Conservation (phyloP, 2,113 vertebrate genomes). For the Capra hircus region DNA sequence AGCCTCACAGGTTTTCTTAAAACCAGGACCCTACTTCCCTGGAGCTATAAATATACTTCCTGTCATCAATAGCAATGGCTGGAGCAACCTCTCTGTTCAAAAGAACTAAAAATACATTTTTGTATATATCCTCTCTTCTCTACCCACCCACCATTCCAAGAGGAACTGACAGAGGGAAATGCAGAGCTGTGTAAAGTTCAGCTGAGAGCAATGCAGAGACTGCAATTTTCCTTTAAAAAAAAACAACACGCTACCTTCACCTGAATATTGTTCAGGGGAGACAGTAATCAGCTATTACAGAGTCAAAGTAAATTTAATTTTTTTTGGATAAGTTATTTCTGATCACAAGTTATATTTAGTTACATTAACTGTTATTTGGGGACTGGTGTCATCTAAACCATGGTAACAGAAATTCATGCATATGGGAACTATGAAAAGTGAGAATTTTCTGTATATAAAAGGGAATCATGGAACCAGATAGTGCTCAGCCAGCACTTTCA, state of each 20-base stretch:
- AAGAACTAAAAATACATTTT: constrained; percentile 71
- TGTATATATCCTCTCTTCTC: constrained; percentile 60
- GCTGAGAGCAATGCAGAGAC: neutral
- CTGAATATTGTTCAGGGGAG: neutral
- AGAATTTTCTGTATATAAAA: constrained; percentile 15
- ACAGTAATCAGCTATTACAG: neutral
- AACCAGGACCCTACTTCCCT: constrained; percentile 18
- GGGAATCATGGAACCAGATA: neutral
- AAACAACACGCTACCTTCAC: neutral
- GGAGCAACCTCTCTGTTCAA: constrained; percentile 57
- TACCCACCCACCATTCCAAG: constrained; percentile 53
- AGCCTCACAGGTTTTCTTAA: constrained; percentile 40
- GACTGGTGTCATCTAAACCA: neutral
- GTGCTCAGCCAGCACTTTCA: neutral
- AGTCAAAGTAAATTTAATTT: neutral
- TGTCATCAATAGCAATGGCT: constrained; percentile 56
- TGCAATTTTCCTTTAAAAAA: neutral
- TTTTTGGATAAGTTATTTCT: neutral
- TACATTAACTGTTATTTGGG: neutral
- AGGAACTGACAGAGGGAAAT: constrained; percentile 57
- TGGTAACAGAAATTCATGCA: neutral
- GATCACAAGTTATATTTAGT: constrained; percentile 8
- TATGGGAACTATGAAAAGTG: neutral
- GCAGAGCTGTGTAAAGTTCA: constrained; percentile 41
- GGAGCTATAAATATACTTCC: constrained; percentile 65